Base-by-base conservation (phyloP, 2,888 invertebrate species). In the Callimorpha dominula region DNA sequence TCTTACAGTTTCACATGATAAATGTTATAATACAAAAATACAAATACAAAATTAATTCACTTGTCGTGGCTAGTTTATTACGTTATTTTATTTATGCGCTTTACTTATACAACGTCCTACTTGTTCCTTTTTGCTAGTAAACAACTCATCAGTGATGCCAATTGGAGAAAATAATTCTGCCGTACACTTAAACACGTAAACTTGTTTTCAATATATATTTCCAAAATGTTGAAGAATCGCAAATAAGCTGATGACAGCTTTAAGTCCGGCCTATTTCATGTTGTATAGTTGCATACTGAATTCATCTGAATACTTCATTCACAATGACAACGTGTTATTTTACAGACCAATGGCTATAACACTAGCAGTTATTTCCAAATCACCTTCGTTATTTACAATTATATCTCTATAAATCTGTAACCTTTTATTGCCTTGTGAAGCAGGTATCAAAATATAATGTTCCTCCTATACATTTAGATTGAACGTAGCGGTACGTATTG, bases 361-460 rank as follows among this genome's bases (percentile, higher is more conserved):
- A 60, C 60, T 60, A 31, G 14, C 14, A 31, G 31, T 31, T 31
- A 14, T 60, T 31, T 60, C 20, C 14, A 60, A 14, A 7, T 31
- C 14, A 60, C 31, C 31, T 31, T 31, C 31, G 31, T 14, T 8
- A 1, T 60, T 31, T 60, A 60, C 14, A 1, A 14, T 60, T 60
- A 31, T 60, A 31, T 60, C 12, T 31, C 60, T 66, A 78, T 75
- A 79, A 72, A 83, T 78, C 72, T 70, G 68, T 63, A 73, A 70
- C 46, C 79, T 70, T 75, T 76, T 82, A 83, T 75, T 71, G 72
- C 71, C 42, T 52, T 79, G 73, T 80, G 77, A 79, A 77, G 74
- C 87, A 87, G 84, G 87, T 86, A 79, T 78, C 75, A 78, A 83
- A 85, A 84, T 87, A 85, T 85, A 83, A 86, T 85, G 85, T 81